Percentiles rank a stretch among this genome's conserved stretches.
Evolutionary conservation across 2,888 invertebrate genomes (phyloP).

Genomic region (Mayetiola destructor): DNA sequence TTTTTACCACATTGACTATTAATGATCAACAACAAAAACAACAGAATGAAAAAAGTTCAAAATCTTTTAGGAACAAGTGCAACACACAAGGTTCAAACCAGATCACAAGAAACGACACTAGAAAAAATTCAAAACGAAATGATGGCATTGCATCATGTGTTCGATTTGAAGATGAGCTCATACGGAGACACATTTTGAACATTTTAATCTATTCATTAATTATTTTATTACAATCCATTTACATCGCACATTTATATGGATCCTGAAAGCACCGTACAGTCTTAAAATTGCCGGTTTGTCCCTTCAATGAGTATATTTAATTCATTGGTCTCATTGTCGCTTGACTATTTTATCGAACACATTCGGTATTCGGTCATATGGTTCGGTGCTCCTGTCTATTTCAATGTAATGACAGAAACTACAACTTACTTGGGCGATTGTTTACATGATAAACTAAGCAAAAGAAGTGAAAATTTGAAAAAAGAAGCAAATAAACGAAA

Average conservation of each 20-base stretch:
- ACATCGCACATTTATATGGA: no score
- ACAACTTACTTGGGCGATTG: no score
- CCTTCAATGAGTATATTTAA: background rate
- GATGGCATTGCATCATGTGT: conserved; percentile 8
- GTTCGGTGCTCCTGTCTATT: background rate
- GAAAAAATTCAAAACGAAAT: conserved; percentile 1
- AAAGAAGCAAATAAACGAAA: no score
- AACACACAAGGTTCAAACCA: no score
- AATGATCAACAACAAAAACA: background rate
- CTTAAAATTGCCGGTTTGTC: no score
- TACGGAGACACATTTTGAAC: conserved; percentile 3
- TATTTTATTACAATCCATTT: no score
- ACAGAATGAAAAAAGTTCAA: background rate
- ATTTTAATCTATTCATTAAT: conserved; percentile 10
- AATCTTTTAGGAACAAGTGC: background rate
- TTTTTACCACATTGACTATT: conserved; percentile 5
- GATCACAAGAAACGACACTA: background rate
- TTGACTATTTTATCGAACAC: no score
- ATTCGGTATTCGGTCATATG: no score
- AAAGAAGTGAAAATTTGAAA: no score
- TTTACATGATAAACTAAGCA: no score
- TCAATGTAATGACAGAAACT: no score
- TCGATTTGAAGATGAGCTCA: background rate
- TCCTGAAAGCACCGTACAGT: no score
- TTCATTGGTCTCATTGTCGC: background rate